phyloP scores from a whole-genome alignment of 2,113 vertebrate species.

The Mesembrinibis cayennensis region DNA sequence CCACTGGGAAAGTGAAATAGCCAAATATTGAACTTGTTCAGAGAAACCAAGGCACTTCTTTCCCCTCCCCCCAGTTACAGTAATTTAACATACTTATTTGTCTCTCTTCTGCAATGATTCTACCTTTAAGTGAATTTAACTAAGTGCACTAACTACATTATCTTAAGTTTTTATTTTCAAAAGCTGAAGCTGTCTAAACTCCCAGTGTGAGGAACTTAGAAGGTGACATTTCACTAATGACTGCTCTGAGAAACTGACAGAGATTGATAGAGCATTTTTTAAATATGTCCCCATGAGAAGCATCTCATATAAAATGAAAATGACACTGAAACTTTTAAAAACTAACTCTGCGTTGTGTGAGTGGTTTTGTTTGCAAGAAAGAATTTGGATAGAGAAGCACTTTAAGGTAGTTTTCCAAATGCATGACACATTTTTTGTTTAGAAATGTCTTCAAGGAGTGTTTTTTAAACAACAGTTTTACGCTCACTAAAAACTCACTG shows the following conservation, averaged over 20 bases:
- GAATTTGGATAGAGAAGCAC: not conserved
- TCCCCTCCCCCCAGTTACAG: not conserved
- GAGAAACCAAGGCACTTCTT: not conserved
- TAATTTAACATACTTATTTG: not conserved
- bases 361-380: not conserved
- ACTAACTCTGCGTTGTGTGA: not conserved
- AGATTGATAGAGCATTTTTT: constrained; percentile 70
- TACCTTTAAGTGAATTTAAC: constrained; percentile 30
- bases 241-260: constrained; percentile 69
- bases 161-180: constrained; percentile 51
- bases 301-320: constrained; percentile 45
- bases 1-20: not conserved
- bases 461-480: not conserved
- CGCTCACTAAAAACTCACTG: not conserved
- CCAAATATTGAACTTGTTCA: not conserved
- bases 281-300: constrained; percentile 54
- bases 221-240: constrained; percentile 79
- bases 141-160: constrained; percentile 29
- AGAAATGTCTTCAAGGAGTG: not conserved
- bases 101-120: not conserved
- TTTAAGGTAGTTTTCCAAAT: not conserved
- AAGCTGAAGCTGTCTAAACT: constrained; percentile 41
- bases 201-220: constrained; percentile 48
- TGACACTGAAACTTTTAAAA: constrained; percentile 40
- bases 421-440: rapidly evolving